Base-by-base conservation (phyloP, 2,113 vertebrate species). In the Triplophysa rosa region DNA sequence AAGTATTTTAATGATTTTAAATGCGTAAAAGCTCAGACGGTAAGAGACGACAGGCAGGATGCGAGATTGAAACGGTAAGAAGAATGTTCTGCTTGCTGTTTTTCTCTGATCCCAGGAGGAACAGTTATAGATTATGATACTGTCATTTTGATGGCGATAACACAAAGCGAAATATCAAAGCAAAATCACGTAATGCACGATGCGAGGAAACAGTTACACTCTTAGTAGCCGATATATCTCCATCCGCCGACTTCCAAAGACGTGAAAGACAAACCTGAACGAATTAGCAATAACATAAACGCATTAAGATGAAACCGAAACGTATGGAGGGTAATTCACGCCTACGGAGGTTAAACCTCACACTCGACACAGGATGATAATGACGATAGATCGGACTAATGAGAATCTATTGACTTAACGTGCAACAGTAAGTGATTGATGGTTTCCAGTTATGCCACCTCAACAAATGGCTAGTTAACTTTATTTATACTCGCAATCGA, bases 1-100 rank as follows among this genome's bases (percentile, higher is more conserved):
- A 77, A 77, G 47, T 37, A 23, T 52, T 65, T 65, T 52, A 33
- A 77, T 65, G 52, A 77, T 65, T 77, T 64, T 33, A 77, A 77
- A 77, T 65, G 62, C 62, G 33, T 33, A 64, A 37, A 62, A 29
- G 42, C 62, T 77, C 26, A 29, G 47, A 66, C 26, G 23, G 26
- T 29, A 52, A 19, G 62, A 65, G 61, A 65, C 52, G 49, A 77
- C 49, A 23, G 11, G 7, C 17, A 66, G 47, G 24, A 33, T 54
- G 19, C 40, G 33, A 58, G 68, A 10, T 14, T 24, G 6, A n/a
- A 67, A 19, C 24, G 40, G 24, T 13, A 33, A 74, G 40, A 45
- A 14, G n/a, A 17, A 42, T 37, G 5, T 8, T 7, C 33, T 8
- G 37, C n/a, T 73, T 72, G 26, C 29, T 26, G 13, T 73, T 73